Conservation (phyloP, 2,113 vertebrate species). For the Heterochromis multidens region DNA sequence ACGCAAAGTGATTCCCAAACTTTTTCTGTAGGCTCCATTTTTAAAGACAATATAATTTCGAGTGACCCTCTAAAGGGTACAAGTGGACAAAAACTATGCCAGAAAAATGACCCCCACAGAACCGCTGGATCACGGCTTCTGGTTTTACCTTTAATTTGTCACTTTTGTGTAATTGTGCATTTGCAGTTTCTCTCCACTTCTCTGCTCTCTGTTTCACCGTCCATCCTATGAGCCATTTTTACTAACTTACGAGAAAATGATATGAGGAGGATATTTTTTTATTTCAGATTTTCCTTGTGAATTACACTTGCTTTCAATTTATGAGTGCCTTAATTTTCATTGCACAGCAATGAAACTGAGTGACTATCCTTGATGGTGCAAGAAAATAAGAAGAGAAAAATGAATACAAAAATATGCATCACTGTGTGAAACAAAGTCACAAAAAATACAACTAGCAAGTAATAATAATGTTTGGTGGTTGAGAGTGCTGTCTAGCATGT, state of each 20-base stretch:
- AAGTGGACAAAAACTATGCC: neutral
- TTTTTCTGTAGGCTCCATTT: neutral
- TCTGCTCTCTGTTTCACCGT: neutral
- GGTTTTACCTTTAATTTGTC: neutral
- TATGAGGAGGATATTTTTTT: too few relatives aligned
- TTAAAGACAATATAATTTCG: too few relatives aligned
- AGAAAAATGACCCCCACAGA: too few relatives aligned
- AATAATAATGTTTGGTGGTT: neutral
- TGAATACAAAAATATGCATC: neutral
- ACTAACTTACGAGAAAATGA: neutral
- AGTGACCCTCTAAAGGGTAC: too few relatives aligned
- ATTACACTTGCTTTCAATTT: neutral
- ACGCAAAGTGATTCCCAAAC: neutral
- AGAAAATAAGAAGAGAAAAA: neutral
- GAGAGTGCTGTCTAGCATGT: too few relatives aligned
- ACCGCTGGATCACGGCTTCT: neutral
- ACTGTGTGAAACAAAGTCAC: too few relatives aligned
- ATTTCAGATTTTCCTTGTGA: too few relatives aligned
- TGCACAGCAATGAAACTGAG: neutral
- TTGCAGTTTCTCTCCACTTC: neutral
- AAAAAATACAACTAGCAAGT: neutral
- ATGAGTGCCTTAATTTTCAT: neutral
- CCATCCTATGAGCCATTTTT: neutral
- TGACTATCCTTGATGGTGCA: neutral
- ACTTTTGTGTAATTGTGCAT: neutral